phyloP scores from a whole-genome alignment of 2,797 vertebrate genomes.

The Epinephelus coioides region DNA sequence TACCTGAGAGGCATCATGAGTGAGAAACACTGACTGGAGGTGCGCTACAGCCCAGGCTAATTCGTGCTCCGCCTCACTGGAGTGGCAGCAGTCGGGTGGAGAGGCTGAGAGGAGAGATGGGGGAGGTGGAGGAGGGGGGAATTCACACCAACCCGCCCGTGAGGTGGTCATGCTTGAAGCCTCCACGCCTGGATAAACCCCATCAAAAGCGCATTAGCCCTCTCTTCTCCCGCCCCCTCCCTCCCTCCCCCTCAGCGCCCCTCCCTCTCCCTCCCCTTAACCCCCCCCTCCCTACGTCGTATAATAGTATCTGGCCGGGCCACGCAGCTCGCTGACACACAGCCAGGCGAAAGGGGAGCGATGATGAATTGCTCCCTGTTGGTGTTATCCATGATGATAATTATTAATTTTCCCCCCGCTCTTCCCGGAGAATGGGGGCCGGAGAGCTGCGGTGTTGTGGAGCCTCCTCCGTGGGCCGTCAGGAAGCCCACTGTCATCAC shows the following conservation, averaged over 20 bases:
- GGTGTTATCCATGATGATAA: conserved; percentile 94
- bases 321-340: conserved; percentile 92
- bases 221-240: conserved; percentile 68
- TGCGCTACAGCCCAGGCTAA: conserved; percentile 12
- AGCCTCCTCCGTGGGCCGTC: conserved; percentile 78
- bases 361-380: conserved; percentile 97
- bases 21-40: conserved; percentile 31
- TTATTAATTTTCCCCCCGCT: conserved; percentile 95
- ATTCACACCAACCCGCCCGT: conserved; percentile 73
- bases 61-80: conserved; percentile 37
- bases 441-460: conserved; percentile 71
- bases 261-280: conserved; percentile 55
- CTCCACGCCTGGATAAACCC: conserved; percentile 96
- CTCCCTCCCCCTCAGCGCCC: conserved; percentile 64
- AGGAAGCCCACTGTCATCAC: conserved; percentile 77
- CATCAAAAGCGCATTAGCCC: conserved; percentile 98
- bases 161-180: conserved; percentile 90
- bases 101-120: conserved; percentile 25
- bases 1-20: conserved; percentile 9
- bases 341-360: conserved; percentile 86
- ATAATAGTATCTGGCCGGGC: conserved; percentile 96
- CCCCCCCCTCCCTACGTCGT: conserved; percentile 67
- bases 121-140: conserved; percentile 20
- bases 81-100: conserved; percentile 25
- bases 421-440: conserved; percentile 61